Evolutionary conservation across 2,113 vertebrate genomes (phyloP), one percentile per base, ranked within the genome.

Genomic region (Epinephelus moara): DNA sequence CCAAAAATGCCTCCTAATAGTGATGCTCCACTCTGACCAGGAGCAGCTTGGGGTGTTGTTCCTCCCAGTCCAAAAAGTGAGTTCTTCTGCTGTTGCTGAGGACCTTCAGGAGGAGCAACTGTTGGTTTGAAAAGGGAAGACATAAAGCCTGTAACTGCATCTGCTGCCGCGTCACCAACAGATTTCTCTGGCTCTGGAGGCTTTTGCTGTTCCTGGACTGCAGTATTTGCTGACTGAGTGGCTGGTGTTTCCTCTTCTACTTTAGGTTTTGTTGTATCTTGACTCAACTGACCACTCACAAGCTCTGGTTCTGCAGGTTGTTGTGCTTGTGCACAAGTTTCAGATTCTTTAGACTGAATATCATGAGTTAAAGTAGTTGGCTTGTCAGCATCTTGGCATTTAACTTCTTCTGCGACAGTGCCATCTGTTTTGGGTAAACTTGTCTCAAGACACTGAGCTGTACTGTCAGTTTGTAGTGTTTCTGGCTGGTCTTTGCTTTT

Each of bases 141-240:
- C 93, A 98, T 93, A 78, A 98, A 97, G 40, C 96, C 97, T 85
- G 97, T 96, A 91, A 99, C 94, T 80, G 95, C 93, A 88, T 97
- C 97, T 87, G 95, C 92, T 61, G 97, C 95, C 75, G 96, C 94
- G 68, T 95, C 95, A 64, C 95, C 78, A 5, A 95, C 79, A 0
- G 95, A 94, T 87, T 95, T 97, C 9, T 97, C 96, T 80, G 85
- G 70, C 62, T 95, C 93, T 42, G 90, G 53, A 75, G 88, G 91
- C 72, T 91, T 93, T 56, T 94, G 91, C 71, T 70, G 88, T 60
- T 47, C 91, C 75, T 94, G 91, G 15, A 75, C 78, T 2, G 18
- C 60, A 80, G 82, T 33, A 81, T 25, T 84, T 50, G 33, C 5
- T 60, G 75, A 75, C 6, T 80, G 52, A 75, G 50, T 17, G 15